phyloP scores from a whole-genome alignment of 2,888 invertebrate genomes.

The Temnothorax rugatulus region DNA sequence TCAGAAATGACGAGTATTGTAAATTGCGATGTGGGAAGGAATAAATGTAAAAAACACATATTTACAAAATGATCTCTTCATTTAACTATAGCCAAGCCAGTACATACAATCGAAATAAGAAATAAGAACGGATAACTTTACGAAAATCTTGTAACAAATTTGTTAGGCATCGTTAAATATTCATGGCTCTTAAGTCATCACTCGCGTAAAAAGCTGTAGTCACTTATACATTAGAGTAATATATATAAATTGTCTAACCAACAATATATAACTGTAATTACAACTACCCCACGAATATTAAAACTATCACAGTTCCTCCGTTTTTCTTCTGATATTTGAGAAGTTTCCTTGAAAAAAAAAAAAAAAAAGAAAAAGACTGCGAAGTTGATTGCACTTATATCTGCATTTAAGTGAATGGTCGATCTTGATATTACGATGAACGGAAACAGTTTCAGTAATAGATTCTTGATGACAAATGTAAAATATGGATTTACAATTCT shows the following conservation, averaged over 20 bases:
- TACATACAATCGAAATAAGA: constrained; percentile 25
- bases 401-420: neutral
- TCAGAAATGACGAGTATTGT: neutral
- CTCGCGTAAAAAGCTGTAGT: constrained; percentile 34
- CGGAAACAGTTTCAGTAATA: neutral
- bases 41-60: constrained; percentile 8
- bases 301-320: constrained; percentile 48
- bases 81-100: constrained; percentile 35
- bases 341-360: neutral
- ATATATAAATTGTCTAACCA: constrained; percentile 44
- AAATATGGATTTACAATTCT: constrained; percentile 24
- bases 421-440: constrained; percentile 1
- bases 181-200: constrained; percentile 21
- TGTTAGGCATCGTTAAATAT: constrained; percentile 32
- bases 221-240: constrained; percentile 42
- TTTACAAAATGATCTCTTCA: constrained; percentile 42
- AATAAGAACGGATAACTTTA: constrained; percentile 11
- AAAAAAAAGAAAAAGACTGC: neutral
- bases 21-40: neutral
- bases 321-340: constrained; percentile 8
- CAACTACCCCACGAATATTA: constrained; percentile 32
- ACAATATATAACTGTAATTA: constrained; percentile 35
- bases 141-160: constrained; percentile 30
- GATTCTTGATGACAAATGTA: neutral
- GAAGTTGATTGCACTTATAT: neutral